Evolutionary conservation across 1,140 invertebrate species (phyloP), one percentile per base, ranked within the genome.

Genomic region (Drosophila littoralis): DNA sequence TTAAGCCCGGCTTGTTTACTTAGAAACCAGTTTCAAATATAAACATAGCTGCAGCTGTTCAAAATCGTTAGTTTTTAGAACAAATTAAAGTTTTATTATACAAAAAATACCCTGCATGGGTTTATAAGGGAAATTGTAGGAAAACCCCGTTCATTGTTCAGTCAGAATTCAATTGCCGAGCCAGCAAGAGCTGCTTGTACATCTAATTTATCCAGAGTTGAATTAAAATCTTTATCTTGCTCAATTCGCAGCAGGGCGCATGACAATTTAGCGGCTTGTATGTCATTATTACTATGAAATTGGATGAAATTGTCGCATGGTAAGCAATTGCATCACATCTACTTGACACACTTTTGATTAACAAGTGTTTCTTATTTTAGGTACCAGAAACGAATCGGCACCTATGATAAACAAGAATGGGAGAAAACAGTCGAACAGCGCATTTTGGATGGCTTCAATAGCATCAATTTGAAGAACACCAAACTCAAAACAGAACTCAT

Each of bases 351-450:
- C 33, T 7, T 28, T 17, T 9, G 2, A 66, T 36, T n/a, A 55
- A n/a, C 42, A 12, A 10, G 36, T 6, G 7, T 3, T 35, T 33
- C 48, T 52, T 22, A 86, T 63, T 51, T 65, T 72, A 97, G 96
- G 96, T 98, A 98, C 93, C 97, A 98, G 92, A 97, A 97, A 91
- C 97, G 98, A 94, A 98, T 99, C 92, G 97, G 97, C 84, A 97
- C 96, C 32, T 98, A 98, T 93, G 98, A 99, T 93, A 98, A 98
- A 91, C 97, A 98, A 92, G 95, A 97, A 95, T 99, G 98, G 98
- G 98, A 99, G 92, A 97, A 96, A 83, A 97, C 96, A 63, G 95
- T 98, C 65, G 98, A 99, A 91, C 96, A 97, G 91, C 94, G 97
- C 79, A 96, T 98, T 77, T 94, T 97, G 83, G 95, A 96, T 93